These are phyloP conservation scores for Procambarus virginalis DNA, from an alignment of 1,140 invertebrate genomes.

Conservation along the genomic window DNA sequence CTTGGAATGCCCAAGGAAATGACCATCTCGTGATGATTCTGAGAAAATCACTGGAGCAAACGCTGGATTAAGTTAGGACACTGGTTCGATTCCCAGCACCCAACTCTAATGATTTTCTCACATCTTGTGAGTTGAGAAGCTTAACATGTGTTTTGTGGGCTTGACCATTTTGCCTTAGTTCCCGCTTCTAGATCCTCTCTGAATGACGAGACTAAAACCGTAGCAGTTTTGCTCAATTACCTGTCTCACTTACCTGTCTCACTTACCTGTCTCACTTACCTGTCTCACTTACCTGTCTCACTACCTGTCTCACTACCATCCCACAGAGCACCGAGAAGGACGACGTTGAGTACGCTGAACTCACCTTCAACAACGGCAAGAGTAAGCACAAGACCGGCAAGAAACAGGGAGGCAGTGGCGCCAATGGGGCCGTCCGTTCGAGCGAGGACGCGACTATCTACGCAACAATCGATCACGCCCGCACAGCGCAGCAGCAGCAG, in stretches of 20 bases:
- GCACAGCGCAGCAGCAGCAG: slow-evolving; percentile 66
- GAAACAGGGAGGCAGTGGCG: slow-evolving; percentile 13
- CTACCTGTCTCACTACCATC: neutral
- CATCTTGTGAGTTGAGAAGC: too few species aligned
- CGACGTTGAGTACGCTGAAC: slow-evolving; percentile 84
- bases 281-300: neutral
- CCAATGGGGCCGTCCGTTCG: slow-evolving; percentile 29
- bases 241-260: neutral
- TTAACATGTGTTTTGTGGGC: too few species aligned
- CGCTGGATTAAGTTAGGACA: too few species aligned
- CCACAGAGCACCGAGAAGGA: slow-evolving; percentile 72
- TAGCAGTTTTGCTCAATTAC: too few species aligned
- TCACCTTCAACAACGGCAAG: slow-evolving; percentile 76
- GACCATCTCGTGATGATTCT: too few species aligned
- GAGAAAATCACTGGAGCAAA: too few species aligned
- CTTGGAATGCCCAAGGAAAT: too few species aligned
- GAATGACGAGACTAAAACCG: too few species aligned
- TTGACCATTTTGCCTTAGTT: too few species aligned
- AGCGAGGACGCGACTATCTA: slow-evolving; percentile 80
- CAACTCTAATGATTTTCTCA: too few species aligned
- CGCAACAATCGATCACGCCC: slow-evolving; percentile 82
- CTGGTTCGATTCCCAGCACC: too few species aligned
- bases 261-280: neutral
- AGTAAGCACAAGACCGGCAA: slow-evolving; percentile 46
- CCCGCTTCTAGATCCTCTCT: too few species aligned